Evolutionary conservation across 2,797 vertebrate genomes (phyloP).

Genomic region (Bryconaethiops microstoma): DNA sequence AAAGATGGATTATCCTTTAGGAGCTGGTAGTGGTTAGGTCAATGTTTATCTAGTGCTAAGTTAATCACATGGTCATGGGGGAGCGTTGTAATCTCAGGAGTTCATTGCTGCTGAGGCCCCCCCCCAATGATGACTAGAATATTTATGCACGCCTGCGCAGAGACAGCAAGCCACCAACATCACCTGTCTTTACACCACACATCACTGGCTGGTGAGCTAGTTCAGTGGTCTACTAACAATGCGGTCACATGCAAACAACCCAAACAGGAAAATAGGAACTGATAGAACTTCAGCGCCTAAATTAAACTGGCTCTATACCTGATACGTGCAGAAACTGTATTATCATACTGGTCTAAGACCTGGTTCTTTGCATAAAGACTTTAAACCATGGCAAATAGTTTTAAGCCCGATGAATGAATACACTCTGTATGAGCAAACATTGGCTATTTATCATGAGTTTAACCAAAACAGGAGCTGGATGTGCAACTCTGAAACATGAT

Average conservation of each 20-base stretch:
- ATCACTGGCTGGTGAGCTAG: conserved; percentile 4
- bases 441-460: background rate
- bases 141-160: background rate
- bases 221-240: conserved; percentile 26
- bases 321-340: background rate
- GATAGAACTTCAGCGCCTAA: background rate
- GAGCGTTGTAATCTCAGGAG: conserved; percentile 20
- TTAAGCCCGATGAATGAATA: no score
- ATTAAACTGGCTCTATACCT: background rate
- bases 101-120: background rate
- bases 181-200: background rate
- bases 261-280: background rate
- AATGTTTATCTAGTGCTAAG: conserved; percentile 55
- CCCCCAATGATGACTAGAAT: background rate
- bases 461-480: background rate
- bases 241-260: background rate
- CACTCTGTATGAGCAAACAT: conserved; percentile 11
- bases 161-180: background rate
- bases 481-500: background rate
- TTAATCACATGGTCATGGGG: conserved; percentile 63
- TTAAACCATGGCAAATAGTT: background rate
- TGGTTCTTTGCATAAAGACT: background rate
- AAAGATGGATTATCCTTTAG: background rate
- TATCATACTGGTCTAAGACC: background rate
- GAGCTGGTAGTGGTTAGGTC: background rate